Evolutionary conservation across 1,140 invertebrate species (phyloP).

Genomic region (Pollicipes pollicipes): DNA sequence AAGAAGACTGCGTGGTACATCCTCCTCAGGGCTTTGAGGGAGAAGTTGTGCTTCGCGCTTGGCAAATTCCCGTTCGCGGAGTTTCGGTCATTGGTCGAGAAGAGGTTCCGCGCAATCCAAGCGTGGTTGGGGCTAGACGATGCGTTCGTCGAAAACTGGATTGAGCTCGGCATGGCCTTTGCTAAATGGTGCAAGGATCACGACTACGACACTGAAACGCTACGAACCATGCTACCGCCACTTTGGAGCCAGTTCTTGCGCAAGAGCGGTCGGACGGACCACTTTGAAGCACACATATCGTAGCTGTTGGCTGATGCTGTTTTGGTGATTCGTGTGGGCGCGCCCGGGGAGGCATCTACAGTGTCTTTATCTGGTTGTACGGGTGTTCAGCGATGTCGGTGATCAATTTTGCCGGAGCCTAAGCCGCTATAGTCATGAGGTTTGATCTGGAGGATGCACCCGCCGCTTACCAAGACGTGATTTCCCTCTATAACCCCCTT

Average conservation of each 20-base stretch:
- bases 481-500: too few relatives aligned
- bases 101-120: conserved; percentile 11
- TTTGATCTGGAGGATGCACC: too few relatives aligned
- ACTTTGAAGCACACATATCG: neutral
- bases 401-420: too few relatives aligned
- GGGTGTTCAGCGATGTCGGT: too few relatives aligned
- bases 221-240: neutral
- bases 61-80: neutral
- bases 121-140: conserved; percentile 8
- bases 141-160: neutral
- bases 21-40: conserved; percentile 28
- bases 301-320: too few relatives aligned
- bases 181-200: neutral
- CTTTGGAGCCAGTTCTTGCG: neutral
- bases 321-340: too few relatives aligned
- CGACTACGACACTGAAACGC: neutral
- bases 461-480: too few relatives aligned
- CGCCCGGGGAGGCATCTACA: too few relatives aligned
- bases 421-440: too few relatives aligned
- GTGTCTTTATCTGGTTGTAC: too few relatives aligned
- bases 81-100: neutral
- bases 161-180: neutral
- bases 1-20: conserved; percentile 36
- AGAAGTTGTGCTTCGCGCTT: conserved; percentile 22
- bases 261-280: neutral